Evolutionary conservation across 2,888 invertebrate species (phyloP).

Genomic region (Parthenolecanium corni): DNA sequence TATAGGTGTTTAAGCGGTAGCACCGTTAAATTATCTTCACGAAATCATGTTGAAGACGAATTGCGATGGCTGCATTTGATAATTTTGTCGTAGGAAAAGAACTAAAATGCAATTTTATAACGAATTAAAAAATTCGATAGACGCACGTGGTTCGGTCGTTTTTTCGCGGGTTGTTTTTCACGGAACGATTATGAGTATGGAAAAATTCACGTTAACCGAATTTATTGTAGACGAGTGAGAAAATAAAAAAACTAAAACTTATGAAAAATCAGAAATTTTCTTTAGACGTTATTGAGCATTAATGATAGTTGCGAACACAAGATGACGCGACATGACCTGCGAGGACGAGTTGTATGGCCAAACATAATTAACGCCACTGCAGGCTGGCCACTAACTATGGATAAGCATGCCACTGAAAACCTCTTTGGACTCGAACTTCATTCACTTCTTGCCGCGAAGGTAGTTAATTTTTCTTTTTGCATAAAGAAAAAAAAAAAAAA

Average conservation of each 20-base stretch:
- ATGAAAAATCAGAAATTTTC: constrained; percentile 2
- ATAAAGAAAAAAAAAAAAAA: no score
- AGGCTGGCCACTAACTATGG: constrained; percentile 14
- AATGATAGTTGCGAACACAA: constrained; percentile 9
- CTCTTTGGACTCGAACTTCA: constrained; percentile 10
- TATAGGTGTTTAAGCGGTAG: no score
- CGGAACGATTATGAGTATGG: neutral
- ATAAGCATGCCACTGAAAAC: constrained; percentile 11
- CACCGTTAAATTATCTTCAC: no score
- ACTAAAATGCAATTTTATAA: no score
- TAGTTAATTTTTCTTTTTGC: constrained; percentile 21
- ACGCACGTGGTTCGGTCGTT: no score
- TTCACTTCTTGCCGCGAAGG: constrained; percentile 13
- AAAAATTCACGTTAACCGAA: constrained; percentile 8
- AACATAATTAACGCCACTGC: constrained; percentile 17
- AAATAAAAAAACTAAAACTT: constrained; percentile 1
- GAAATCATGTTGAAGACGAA: no score
- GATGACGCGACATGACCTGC: constrained; percentile 28
- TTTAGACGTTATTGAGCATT: no score
- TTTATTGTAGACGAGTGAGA: neutral
- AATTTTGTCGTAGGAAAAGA: no score
- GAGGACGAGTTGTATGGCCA: constrained; percentile 26
- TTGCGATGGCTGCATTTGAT: no score
- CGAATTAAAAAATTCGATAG: no score
- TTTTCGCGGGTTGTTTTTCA: neutral